Evolutionary conservation across 2,113 vertebrate species (phyloP).

Genomic region (Orcinus orca): DNA sequence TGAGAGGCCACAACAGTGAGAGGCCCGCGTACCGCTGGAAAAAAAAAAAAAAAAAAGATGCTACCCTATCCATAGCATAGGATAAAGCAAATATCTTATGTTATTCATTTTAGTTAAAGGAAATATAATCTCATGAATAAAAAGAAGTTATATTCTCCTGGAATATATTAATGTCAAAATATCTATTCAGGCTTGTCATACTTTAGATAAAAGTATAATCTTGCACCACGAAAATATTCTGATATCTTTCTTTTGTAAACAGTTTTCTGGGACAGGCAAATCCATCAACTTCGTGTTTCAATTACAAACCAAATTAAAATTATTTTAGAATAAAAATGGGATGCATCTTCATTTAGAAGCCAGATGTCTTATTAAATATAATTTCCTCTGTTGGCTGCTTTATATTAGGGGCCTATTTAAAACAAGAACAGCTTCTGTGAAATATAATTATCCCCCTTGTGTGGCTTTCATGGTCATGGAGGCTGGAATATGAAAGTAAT

Average conservation of each 20-base stretch:
- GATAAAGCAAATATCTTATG: neutral
- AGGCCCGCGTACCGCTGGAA: too few species aligned
- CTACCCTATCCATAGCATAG: neutral
- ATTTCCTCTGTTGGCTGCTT: slow-evolving; percentile 71
- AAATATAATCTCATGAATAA: slow-evolving; percentile 42
- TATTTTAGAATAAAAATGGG: slow-evolving; percentile 69
- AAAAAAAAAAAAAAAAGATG: too few species aligned
- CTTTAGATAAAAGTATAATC: slow-evolving; percentile 34
- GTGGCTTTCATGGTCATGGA: slow-evolving; percentile 34
- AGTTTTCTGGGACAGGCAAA: slow-evolving; percentile 62
- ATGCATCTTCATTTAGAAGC: slow-evolving; percentile 68
- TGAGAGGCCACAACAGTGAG: too few species aligned
- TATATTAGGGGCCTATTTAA: slow-evolving; percentile 65
- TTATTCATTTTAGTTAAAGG: slow-evolving; percentile 8
- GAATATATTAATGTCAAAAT: slow-evolving; percentile 34
- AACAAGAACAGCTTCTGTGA: slow-evolving; percentile 64
- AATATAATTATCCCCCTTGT: slow-evolving; percentile 61
- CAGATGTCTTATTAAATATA: slow-evolving; percentile 75
- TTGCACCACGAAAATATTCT: slow-evolving; percentile 16
- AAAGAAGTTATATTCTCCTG: slow-evolving; percentile 35
- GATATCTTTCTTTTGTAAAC: slow-evolving; percentile 39
- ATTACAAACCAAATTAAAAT: slow-evolving; percentile 68
- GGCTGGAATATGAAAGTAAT: neutral
- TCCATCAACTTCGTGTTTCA: slow-evolving; percentile 66
- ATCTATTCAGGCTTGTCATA: neutral